Evolutionary conservation across 2,113 vertebrate genomes (phyloP).

Genomic region (Lates calcarifer): DNA sequence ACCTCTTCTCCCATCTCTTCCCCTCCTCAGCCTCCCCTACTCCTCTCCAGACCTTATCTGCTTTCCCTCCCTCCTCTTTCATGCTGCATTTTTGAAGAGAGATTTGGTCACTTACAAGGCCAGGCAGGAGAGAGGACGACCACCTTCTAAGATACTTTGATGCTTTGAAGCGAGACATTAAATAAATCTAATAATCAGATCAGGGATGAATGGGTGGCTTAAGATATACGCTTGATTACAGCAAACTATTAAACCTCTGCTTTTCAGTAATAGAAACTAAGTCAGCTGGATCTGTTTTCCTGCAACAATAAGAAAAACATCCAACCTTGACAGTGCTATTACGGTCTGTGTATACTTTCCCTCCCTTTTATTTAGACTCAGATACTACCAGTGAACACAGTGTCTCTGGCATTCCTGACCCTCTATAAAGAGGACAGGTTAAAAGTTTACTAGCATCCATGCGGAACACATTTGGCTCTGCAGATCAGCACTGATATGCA

Average conservation of each 20-base stretch:
- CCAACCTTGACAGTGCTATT: not conserved
- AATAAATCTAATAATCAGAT: not conserved
- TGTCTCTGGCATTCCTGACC: conserved; percentile 73
- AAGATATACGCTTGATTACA: not conserved
- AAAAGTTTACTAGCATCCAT: conserved; percentile 74
- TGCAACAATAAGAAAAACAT: not conserved
- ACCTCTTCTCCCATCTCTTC: conserved; percentile 45
- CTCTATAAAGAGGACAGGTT: conserved; percentile 71
- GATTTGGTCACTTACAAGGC: conserved; percentile 23
- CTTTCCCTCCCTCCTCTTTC: conserved; percentile 38
- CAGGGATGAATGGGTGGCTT: not conserved
- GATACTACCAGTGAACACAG: conserved; percentile 47
- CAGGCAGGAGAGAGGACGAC: not conserved
- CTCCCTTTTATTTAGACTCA: conserved; percentile 30
- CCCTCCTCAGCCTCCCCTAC: conserved; percentile 29
- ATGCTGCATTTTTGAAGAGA: conserved; percentile 46
- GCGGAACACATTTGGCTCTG: conserved; percentile 55
- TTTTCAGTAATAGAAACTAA: not conserved
- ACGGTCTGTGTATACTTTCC: conserved; percentile 37
- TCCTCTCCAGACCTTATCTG: conserved; percentile 64
- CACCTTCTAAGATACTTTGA: conserved; percentile 3
- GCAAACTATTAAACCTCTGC: not conserved
- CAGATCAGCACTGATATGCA: conserved; percentile 17
- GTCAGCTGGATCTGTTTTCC: not conserved
- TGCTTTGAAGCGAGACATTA: not conserved